Percentiles rank a stretch among this genome's conserved stretches.
These are phyloP conservation scores for Rhinichthys klamathensis DNA, from an alignment of 2,113 vertebrate species.

Conservation along the genomic window DNA sequence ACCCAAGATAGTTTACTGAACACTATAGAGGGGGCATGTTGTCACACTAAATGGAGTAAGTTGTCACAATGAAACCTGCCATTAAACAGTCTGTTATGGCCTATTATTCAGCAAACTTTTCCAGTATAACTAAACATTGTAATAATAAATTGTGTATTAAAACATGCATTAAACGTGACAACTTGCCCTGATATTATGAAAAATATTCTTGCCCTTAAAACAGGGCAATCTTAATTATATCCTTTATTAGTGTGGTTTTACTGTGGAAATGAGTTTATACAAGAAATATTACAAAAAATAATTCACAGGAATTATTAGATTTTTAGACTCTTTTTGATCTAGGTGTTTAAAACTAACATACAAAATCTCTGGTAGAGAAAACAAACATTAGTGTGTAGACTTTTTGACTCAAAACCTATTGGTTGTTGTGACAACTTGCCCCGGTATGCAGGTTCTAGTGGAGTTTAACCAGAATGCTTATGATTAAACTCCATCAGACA, in stretches of 20 bases:
- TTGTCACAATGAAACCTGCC: neutral
- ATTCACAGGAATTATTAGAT: neutral
- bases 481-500: neutral
- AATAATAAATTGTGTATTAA: neutral
- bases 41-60: neutral
- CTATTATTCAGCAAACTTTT: neutral
- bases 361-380: neutral
- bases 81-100: neutral
- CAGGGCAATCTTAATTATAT: neutral
- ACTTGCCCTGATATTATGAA: neutral
- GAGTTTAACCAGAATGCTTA: neutral
- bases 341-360: neutral
- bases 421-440: neutral
- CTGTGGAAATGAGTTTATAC: neutral
- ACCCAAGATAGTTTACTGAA: neutral
- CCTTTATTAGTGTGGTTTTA: neutral
- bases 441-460: neutral
- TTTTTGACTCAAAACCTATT: neutral
- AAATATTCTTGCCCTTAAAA: neutral
- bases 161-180: neutral
- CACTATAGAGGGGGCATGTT: neutral
- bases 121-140: neutral
- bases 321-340: neutral
- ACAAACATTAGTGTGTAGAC: neutral
- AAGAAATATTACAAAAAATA: neutral